Conservation (phyloP, 2,888 invertebrate genomes). For the Ferrisia virgata region DNA sequence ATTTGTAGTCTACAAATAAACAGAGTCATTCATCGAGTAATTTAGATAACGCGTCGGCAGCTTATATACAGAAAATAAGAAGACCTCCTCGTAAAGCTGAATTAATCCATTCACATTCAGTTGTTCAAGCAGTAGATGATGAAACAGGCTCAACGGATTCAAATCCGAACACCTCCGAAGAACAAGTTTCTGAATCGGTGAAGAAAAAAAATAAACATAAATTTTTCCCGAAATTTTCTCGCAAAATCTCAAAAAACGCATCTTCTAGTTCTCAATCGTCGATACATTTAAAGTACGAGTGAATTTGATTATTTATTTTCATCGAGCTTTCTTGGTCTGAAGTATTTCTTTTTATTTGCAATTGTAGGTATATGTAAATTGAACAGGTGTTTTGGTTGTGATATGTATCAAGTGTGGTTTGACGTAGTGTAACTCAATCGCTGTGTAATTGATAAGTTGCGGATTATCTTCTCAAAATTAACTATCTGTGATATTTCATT, state of each 20-base stretch:
- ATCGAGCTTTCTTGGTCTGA: not conserved
- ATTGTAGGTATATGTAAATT: not conserved
- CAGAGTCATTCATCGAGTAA: conserved; percentile 47
- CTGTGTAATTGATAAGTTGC: not conserved
- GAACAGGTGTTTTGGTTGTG: not conserved
- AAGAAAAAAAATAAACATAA: conserved; percentile 32
- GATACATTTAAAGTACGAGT: not conserved
- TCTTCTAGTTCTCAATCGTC: not conserved
- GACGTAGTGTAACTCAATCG: not conserved
- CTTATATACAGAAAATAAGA: conserved; percentile 45
- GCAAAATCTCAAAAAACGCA: conserved; percentile 26
- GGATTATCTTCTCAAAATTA: conserved; percentile 18
- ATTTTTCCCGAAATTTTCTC: conserved; percentile 16
- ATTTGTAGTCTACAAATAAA: conserved; percentile 20
- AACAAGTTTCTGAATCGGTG: not conserved
- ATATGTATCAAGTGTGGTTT: not conserved
- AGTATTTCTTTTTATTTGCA: not conserved
- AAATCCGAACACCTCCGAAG: conserved; percentile 54
- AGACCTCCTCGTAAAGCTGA: conserved; percentile 50
- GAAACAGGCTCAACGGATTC: conserved; percentile 69
- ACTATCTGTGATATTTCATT: conserved; percentile 28
- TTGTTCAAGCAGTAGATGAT: conserved; percentile 56
- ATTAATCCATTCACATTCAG: conserved; percentile 50
- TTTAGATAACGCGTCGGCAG: conserved; percentile 50
- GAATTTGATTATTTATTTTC: not conserved